phyloP scores from a whole-genome alignment of 1,140 invertebrate genomes.

The Sitodiplosis mosellana region DNA sequence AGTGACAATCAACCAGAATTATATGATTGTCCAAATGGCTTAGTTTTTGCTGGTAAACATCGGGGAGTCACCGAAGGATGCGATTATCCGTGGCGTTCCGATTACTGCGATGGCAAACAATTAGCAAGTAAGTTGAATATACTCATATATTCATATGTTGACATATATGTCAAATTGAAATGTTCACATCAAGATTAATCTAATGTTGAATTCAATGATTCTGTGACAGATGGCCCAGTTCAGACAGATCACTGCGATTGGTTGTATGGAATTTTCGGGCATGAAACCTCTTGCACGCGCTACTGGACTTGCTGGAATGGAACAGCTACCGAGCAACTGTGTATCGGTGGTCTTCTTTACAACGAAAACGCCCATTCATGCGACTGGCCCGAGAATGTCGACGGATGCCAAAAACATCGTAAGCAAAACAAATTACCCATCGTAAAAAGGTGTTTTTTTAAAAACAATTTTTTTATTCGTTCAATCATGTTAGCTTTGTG shows the following conservation, averaged over 20 bases:
- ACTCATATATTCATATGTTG: neutral
- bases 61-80: slow-evolving; percentile 71
- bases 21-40: slow-evolving; percentile 76
- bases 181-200: neutral
- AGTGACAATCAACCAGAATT: slow-evolving; percentile 47
- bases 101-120: slow-evolving; percentile 63
- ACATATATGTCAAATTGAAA: too few relatives aligned
- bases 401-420: slow-evolving; percentile 84
- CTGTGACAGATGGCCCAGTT: slow-evolving; percentile 54
- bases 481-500: slow-evolving; percentile 52
- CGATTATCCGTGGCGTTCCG: slow-evolving; percentile 74
- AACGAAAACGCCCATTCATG: slow-evolving; percentile 79
- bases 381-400: slow-evolving; percentile 82
- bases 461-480: neutral
- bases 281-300: slow-evolving; percentile 78
- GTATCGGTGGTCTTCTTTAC: slow-evolving; percentile 77
- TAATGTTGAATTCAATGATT: slow-evolving; percentile 3
- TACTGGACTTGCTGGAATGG: slow-evolving; percentile 94
- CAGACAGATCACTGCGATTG: slow-evolving; percentile 75
- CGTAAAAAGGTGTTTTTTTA: neutral
- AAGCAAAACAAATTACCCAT: slow-evolving; percentile 28
- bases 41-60: slow-evolving; percentile 75
- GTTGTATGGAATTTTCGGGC: slow-evolving; percentile 83
- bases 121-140: slow-evolving; percentile 41
- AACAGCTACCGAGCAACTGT: slow-evolving; percentile 79